Evolutionary conservation across 2,888 invertebrate genomes (phyloP).

Genomic region (Lochmaea capreae): DNA sequence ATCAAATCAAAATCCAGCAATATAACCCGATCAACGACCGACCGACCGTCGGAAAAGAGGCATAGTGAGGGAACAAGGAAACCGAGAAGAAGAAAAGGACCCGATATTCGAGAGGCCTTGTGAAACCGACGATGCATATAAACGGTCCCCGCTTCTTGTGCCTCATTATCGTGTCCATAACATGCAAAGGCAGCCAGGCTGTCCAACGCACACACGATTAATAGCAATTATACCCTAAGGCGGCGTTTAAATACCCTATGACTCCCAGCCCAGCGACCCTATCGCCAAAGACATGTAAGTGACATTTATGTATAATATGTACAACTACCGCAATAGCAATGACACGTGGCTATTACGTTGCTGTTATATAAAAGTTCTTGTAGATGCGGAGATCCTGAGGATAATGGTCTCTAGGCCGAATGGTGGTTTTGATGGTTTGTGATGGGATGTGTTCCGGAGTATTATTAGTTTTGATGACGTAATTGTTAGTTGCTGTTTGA

Average conservation of each 20-base stretch:
- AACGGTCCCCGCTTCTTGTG: conserved; percentile 54
- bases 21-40: conserved; percentile 18
- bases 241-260: conserved; percentile 62
- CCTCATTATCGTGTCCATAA: conserved; percentile 64
- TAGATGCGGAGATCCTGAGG: conserved; percentile 33
- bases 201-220: conserved; percentile 64
- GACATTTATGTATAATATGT: conserved; percentile 61
- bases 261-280: conserved; percentile 53
- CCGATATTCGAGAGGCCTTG: conserved; percentile 38
- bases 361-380: conserved; percentile 36
- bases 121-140: conserved; percentile 49
- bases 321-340: conserved; percentile 45
- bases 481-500: neutral
- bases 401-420: conserved; percentile 40
- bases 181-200: conserved; percentile 61
- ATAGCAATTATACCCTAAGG: conserved; percentile 63
- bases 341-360: conserved; percentile 42
- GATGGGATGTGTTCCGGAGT: conserved; percentile 21
- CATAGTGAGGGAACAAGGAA: conserved; percentile 25
- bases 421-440: conserved; percentile 40
- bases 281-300: conserved; percentile 57
- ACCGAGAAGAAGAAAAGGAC: conserved; percentile 27
- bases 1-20: conserved; percentile 17
- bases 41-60: neutral
- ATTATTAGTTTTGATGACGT: conserved; percentile 9